Base-by-base conservation (phyloP, 2,113 vertebrate genomes). In the Triplophysa tibetana region DNA sequence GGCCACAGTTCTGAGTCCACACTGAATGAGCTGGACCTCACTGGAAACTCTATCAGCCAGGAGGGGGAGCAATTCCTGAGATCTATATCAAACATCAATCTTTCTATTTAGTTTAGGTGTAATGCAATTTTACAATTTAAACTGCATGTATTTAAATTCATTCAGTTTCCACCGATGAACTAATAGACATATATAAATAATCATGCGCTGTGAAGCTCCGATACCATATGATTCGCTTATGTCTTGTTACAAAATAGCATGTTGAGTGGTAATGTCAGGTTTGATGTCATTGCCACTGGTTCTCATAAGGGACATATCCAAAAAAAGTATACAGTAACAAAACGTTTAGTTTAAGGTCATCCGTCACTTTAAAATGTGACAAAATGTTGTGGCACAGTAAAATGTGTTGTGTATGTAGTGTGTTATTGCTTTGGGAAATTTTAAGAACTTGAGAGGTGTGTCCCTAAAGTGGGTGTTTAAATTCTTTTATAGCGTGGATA, bases 1-100 rank as follows among this genome's bases (percentile, higher is more conserved):
- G 75, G 81, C 75, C 7, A 12, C 62, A 3, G 24, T 58, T 21
- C 26, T 82, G 9, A 74, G n/a, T 62, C 63, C 12, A 11, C 45
- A 21, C 43, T 54, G 73, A 1, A 14, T 13, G 81, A 78, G 8
- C 43, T 82, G 81, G 81, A 78, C 16, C 54, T 82, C 2, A 78
- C 75, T 16, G 48, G 61, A 45, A 78, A 82, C 43, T 7, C 0
- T 54, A 29, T 82, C 63, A 60, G 81, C 52, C 62, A 73, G 60
- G 17, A 61, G 12, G 2, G 1, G 19, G n/a, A 63, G 68, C 45
- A 23, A 26, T 74, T 78, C 65, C 75, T 82, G 43, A 26, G n/a
- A 17, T 82, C 69, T 0, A 33, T 78, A 67, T 61, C 69, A 7
- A 74, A 66, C 26, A 62, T 78, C 16, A 73, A 68, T 43, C 62